phyloP scores from a whole-genome alignment of 30 jellyfish, hydroid and myxozoan genomes.

The Aurelia aurita complex sp. Pacific region DNA sequence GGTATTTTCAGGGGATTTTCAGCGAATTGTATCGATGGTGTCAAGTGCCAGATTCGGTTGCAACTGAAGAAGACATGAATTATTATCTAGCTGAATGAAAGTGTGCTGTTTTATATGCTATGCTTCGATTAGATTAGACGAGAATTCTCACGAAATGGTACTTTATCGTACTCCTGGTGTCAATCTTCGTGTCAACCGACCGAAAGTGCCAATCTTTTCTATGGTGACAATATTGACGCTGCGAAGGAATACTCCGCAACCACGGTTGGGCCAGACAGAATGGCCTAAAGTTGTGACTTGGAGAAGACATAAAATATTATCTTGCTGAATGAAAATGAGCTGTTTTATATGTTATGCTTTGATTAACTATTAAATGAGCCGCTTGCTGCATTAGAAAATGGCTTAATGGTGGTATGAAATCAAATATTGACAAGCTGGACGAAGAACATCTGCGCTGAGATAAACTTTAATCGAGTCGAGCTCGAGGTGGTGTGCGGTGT shows the following conservation, averaged over 20 bases:
- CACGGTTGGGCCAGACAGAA: background rate
- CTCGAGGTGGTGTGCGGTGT: too few species aligned
- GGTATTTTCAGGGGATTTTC: too few species aligned
- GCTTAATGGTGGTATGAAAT: constrained; percentile 41
- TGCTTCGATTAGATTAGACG: background rate
- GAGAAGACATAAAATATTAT: too few species aligned
- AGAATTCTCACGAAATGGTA: too few species aligned
- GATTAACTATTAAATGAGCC: background rate
- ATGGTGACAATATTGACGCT: background rate
- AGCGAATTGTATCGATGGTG: too few species aligned
- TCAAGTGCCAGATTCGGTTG: too few species aligned
- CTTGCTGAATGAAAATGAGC: background rate
- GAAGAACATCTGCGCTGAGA: constrained; percentile 29
- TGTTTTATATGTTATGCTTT: background rate
- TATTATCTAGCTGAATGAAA: background rate
- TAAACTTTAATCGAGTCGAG: too few species aligned
- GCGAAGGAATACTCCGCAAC: background rate
- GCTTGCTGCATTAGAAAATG: constrained; percentile 29
- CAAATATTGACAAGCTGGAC: constrained; percentile 47
- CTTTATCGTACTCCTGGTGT: too few species aligned
- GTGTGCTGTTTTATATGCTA: background rate
- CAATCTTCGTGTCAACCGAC: too few species aligned
- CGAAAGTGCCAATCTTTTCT: too few species aligned
- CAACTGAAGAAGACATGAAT: too few species aligned
- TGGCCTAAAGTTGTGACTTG: background rate